These are phyloP conservation scores for Urophycis tenuis DNA, from an alignment of 2,797 vertebrate genomes.

Conservation along the genomic window DNA sequence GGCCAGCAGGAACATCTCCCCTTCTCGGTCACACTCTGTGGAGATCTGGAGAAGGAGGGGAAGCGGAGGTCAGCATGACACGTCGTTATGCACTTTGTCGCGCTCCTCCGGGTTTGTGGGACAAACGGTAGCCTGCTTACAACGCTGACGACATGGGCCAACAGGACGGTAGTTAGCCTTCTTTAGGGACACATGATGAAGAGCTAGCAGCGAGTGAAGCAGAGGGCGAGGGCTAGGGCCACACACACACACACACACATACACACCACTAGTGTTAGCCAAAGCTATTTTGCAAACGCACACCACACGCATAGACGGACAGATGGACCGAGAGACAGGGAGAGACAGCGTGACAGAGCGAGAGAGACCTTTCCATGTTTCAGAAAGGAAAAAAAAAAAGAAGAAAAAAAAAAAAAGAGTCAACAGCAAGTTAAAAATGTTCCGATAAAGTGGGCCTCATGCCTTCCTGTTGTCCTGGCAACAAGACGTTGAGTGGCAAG, in stretches of 20 bases:
- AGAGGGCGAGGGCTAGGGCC: no score
- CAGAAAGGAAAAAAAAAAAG: constrained; percentile 12
- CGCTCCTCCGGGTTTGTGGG: no score
- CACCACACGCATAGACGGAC: constrained; percentile 11
- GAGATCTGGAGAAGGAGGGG: constrained; percentile 66
- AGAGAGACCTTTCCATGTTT: constrained; percentile 48
- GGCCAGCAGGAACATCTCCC: constrained; percentile 76
- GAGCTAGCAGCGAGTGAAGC: background rate
- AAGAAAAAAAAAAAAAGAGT: no score
- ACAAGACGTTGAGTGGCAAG: constrained; percentile 75
- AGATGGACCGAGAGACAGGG: constrained; percentile 7
- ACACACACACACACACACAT: no score
- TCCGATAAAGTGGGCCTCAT: constrained; percentile 72
- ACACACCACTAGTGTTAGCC: background rate
- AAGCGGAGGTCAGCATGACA: background rate
- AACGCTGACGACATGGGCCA: background rate
- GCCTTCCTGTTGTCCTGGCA: constrained; percentile 76
- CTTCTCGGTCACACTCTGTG: constrained; percentile 67
- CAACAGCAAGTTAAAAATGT: constrained; percentile 71
- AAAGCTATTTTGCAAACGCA: constrained; percentile 1
- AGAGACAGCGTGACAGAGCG: constrained; percentile 5
- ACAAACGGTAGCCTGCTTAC: no score
- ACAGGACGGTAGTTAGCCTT: constrained; percentile 8
- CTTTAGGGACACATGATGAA: constrained; percentile 15
- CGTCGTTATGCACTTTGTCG: no score